Evolutionary conservation across 2,888 invertebrate genomes (phyloP), one percentile per base, ranked within the genome.

Genomic region (Steinernema scapterisci): DNA sequence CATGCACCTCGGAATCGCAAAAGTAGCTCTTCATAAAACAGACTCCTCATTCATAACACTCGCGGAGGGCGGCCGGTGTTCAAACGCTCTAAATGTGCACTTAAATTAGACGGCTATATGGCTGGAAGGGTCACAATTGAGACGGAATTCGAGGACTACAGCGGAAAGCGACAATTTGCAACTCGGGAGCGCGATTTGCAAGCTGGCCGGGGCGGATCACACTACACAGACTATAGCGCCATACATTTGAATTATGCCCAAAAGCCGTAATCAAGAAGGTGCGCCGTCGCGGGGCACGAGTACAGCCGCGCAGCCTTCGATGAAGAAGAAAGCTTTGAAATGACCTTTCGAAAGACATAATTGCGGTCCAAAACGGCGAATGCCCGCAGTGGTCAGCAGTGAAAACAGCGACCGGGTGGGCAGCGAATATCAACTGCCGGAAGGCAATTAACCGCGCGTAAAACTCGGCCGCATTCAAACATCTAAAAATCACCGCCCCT

Each of bases 391-490:
- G 63, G 63, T 63, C 63, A 63, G 63, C 63, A 63, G 63, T 63
- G 63, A 63, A 63, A 63, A 63, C 63, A 63, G 16, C 63, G 63
- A 63, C 63, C 31, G 63, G 63, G 63, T 27, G 63, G 27, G 27
- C 63, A 63, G 63, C 31, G 63, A 63, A 63, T 63, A 63, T 63
- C 63, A 63, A 63, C 63, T 25, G 16, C 63, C 63, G 63, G 63
- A 63, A 63, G 25, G 63, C 63, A 63, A 63, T 63, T 63, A 63
- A 63, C 63, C 63, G 25, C 63, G 63, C 63, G 63, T 31, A 63
- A 63, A 63, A 63, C 63, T 63, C 63, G 63, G 63, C 63, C 63
- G 63, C 63, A 63, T 63, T 63, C 63, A 63, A 63, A 63, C 63
- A 63, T 63, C 63, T 63, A 63, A 63, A 63, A 63, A 63, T 63